Conservation (phyloP, 2,888 invertebrate genomes). For the Erebia palarica region DNA sequence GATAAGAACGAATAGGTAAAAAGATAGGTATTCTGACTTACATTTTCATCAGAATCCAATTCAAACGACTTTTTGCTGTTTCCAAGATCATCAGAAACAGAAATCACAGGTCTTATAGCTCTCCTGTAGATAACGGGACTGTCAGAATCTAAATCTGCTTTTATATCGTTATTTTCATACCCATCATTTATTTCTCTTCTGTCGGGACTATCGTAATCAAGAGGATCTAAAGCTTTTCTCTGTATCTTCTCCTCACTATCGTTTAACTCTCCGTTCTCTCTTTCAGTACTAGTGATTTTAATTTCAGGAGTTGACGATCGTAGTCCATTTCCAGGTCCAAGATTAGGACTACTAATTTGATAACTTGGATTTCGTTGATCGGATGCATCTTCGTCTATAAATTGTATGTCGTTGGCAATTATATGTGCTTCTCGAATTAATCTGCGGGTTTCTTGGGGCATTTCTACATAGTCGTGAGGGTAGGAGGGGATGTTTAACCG, state of each 20-base stretch:
- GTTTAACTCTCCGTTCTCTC: conserved; percentile 37
- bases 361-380: conserved; percentile 33
- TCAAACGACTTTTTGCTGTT: background rate
- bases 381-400: conserved; percentile 50
- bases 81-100: conserved; percentile 76
- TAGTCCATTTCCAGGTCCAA: conserved; percentile 30
- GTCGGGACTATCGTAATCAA: conserved; percentile 44
- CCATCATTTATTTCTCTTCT: background rate
- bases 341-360: conserved; percentile 39
- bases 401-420: conserved; percentile 49
- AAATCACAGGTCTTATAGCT: conserved; percentile 82
- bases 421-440: conserved; percentile 53
- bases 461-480: conserved; percentile 70
- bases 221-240: background rate
- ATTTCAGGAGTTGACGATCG: conserved; percentile 67
- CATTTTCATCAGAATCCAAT: conserved; percentile 1
- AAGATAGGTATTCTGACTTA: conserved; percentile 16
- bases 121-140: conserved; percentile 53
- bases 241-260: conserved; percentile 25
- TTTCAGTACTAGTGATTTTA: conserved; percentile 49
- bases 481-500: conserved; percentile 63
- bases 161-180: background rate
- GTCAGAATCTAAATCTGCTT: conserved; percentile 30
- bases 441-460: conserved; percentile 61
- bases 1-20: background rate